A percentile compares a stretch with the other conserved stretches of the same genome.
Conservation (phyloP, 2,888 invertebrate genomes). For the Xanthorhoe spadicearia region DNA sequence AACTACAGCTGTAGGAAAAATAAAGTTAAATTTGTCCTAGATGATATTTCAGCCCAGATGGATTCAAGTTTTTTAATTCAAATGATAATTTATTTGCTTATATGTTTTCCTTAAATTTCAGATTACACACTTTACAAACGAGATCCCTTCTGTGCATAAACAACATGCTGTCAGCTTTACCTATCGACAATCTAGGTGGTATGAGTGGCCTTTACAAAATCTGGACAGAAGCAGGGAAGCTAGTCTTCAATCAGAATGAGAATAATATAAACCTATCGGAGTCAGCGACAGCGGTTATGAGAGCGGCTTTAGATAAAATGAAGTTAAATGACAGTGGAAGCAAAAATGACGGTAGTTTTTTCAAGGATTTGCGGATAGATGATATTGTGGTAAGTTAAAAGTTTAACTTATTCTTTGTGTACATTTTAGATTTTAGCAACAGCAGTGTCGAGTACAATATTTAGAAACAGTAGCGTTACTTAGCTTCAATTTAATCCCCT, state of each 20-base stretch:
- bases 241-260: slow-evolving; percentile 84
- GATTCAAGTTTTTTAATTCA: no score
- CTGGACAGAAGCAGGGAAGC: slow-evolving; percentile 87
- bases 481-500: no score
- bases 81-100: not conserved
- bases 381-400: slow-evolving; percentile 81
- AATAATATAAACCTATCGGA: slow-evolving; percentile 85
- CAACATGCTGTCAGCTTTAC: slow-evolving; percentile 87
- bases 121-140: slow-evolving; percentile 84
- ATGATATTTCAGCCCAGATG: no score
- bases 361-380: slow-evolving; percentile 81
- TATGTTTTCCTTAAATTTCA: slow-evolving; percentile 50
- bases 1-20: no score
- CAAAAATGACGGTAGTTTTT: slow-evolving; percentile 68
- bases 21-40: no score
- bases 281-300: slow-evolving; percentile 89
- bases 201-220: slow-evolving; percentile 85
- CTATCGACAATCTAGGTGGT: slow-evolving; percentile 87
- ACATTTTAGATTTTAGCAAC: no score
- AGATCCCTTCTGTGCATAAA: slow-evolving; percentile 88
- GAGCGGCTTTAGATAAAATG: slow-evolving; percentile 89
- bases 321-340: slow-evolving; percentile 73
- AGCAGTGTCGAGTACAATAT: no score
- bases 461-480: no score
- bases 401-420: no score